A percentile compares a stretch with the other conserved stretches of the same genome.
Evolutionary conservation across 2,113 vertebrate genomes (phyloP).

Genomic region (Anthoscopus minutus): DNA sequence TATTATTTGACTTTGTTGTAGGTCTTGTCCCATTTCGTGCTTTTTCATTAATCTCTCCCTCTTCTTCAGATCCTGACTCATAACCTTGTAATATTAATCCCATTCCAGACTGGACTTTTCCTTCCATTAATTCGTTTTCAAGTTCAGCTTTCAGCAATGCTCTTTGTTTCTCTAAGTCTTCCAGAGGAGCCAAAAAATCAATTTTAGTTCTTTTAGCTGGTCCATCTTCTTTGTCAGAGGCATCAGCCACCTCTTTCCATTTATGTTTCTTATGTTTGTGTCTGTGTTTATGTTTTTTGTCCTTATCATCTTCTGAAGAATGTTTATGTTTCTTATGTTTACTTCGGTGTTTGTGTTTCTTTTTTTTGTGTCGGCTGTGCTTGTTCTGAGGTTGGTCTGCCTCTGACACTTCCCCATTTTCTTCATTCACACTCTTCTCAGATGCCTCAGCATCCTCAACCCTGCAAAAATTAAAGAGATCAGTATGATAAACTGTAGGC

Average conservation of each 20-base stretch:
- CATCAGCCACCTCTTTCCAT: slow-evolving; percentile 80
- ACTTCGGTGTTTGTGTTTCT: slow-evolving; percentile 98
- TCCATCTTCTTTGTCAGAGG: slow-evolving; percentile 77
- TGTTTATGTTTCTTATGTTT: slow-evolving; percentile 99
- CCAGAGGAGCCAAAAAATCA: slow-evolving; percentile 91
- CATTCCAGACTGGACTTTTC: slow-evolving; percentile 97
- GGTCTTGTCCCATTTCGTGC: slow-evolving; percentile 83
- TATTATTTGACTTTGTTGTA: slow-evolving; percentile 74
- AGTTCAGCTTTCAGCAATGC: slow-evolving; percentile 98
- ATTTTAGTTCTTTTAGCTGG: slow-evolving; percentile 91
- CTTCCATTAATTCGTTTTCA: slow-evolving; percentile 97
- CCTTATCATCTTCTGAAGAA: slow-evolving; percentile 89
- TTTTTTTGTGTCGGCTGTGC: slow-evolving; percentile 94
- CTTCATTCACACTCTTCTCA: slow-evolving; percentile 87
- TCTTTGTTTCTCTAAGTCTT: slow-evolving; percentile 97
- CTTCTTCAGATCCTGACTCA: slow-evolving; percentile 96
- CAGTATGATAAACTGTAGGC: neutral
- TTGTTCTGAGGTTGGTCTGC: slow-evolving; percentile 83
- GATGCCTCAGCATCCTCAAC: slow-evolving; percentile 85
- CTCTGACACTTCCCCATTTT: slow-evolving; percentile 92
- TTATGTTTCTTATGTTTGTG: slow-evolving; percentile 98
- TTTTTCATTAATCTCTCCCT: slow-evolving; percentile 86
- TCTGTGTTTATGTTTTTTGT: slow-evolving; percentile 91
- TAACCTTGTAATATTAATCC: slow-evolving; percentile 97
- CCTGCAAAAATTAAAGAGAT: slow-evolving; percentile 64